Evolutionary conservation across 1,140 invertebrate species (phyloP), one percentile per base, ranked within the genome.

Genomic region (Platyscapa corneri): DNA sequence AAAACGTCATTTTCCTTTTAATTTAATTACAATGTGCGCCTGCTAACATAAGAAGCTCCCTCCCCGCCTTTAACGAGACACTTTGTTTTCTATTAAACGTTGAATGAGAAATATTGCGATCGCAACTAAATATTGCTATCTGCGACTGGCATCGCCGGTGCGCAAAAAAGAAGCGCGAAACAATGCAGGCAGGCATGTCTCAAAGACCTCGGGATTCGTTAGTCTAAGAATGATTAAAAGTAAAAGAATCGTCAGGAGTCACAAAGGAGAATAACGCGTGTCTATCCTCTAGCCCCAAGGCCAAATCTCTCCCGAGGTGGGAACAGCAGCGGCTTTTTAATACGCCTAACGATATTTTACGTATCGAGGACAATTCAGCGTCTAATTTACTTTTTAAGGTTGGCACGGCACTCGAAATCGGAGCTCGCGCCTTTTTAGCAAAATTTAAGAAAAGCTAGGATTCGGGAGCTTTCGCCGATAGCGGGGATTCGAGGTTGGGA

Each of bases 211-310:
- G 30, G n/a, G 67, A 64, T 80, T 80, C 64, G 67, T 80, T 80
- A 70, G 60, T n/a, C 27, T 80, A 80, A 80, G 27, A 80, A 80
- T 46, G 42, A 80, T 80, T 80, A 39, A 67, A 80, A 80, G 32
- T 39, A 65, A 23, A 53, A 53, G 49, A 53, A 64, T 42, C 65
- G 56, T 65, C 65, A 56, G 34, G 7, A 3, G 6, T 49, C 32
- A 42, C 56, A 10, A n/a, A 42, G 77, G 42, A 65, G 65, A 80
- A 34, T 67, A 70, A 80, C 56, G 77, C 34, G 64, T 39, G 23
- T 39, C 60, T 60, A 34, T 56, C 60, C 65, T 78, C n/a, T n/a
- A n/a, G n/a, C n/a, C n/a, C n/a, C n/a, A n/a, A n/a, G n/a, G n/a
- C n/a, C n/a, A n/a, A n/a, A n/a, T n/a, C n/a, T n/a, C n/a, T n/a